Evolutionary conservation across 2,797 vertebrate species (phyloP), one percentile per base, ranked within the genome.

Genomic region (Channa striata): DNA sequence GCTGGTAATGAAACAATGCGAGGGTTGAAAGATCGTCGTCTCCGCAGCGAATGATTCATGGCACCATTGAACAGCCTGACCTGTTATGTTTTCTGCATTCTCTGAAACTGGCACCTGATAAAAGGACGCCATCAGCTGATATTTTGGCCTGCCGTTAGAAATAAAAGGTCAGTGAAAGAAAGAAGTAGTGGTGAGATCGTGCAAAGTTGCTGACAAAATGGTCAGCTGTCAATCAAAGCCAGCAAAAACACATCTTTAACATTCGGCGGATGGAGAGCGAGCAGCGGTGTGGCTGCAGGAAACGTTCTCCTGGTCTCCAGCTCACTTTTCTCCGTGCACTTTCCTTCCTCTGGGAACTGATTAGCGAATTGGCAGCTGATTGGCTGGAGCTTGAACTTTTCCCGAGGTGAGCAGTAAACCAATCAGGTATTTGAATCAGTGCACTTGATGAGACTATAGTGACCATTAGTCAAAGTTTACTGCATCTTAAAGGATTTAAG

Each of bases 1-100:
- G 84, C 76, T 71, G n/a, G 81, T 85, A 84, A 91, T 92, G 86
- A 88, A 91, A 91, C 88, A 91, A 89, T 81, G 68, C 54, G n/a
- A 75, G 64, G 61, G 68, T 50, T 85, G 81, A 89, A 90, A 78
- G 81, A 85, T 83, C 17, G 40, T 81, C 73, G 68, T 83, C 58
- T 72, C 57, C 73, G 72, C 70, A 33, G 69, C 67, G 83, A 72
- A 69, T 85, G 78, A 89, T 87, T 91, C 81, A 85, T 82, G 77
- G 74, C 56, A 76, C 58, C 36, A 53, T 69, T 30, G 59, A 72
- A 47, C 69, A 59, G 74, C 66, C 75, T 83, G 82, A 89, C 82
- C 81, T 68, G 67, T 76, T 73, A 72, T 78, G 81, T 74, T 86
- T 87, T 86, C 74, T 82, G 73, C 67, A 87, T 90, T 61, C 70